Evolutionary conservation across 2,888 invertebrate genomes (phyloP).

Genomic region (Melolontha melolontha): DNA sequence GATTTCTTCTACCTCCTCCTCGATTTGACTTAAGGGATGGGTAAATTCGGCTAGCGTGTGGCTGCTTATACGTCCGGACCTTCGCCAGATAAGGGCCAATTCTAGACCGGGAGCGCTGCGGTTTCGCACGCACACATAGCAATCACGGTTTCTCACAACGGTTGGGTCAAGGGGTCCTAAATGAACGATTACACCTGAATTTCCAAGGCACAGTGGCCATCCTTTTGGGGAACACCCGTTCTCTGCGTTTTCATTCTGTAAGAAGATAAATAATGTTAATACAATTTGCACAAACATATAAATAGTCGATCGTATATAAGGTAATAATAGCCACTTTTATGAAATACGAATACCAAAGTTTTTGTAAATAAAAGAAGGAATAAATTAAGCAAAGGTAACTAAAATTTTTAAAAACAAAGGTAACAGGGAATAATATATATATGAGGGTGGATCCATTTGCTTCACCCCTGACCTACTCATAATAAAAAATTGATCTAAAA

Average conservation of each 20-base stretch:
- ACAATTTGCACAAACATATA: not conserved
- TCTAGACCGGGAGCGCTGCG: conserved; percentile 58
- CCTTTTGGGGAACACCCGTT: conserved; percentile 67
- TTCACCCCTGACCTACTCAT: too few species aligned
- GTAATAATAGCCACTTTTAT: too few species aligned
- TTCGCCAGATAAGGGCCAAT: conserved; percentile 61
- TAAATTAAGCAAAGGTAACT: not conserved
- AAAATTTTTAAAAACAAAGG: not conserved
- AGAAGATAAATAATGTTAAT: conserved; percentile 45
- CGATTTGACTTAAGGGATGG: conserved; percentile 47
- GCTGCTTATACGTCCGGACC: conserved; percentile 56
- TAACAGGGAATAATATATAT: not conserved
- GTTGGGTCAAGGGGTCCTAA: conserved; percentile 74
- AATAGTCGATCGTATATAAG: not conserved
- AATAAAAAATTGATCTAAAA: too few species aligned
- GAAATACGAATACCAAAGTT: too few species aligned
- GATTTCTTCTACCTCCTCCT: conserved; percentile 52
- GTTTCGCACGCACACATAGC: conserved; percentile 72
- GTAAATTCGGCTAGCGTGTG: conserved; percentile 60
- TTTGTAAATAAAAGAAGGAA: not conserved
- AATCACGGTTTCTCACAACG: conserved; percentile 72
- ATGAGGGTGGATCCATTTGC: too few species aligned
- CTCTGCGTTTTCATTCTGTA: conserved; percentile 70
- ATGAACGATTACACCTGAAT: conserved; percentile 73
- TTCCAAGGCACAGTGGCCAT: conserved; percentile 76